Base-by-base conservation (phyloP, 2,797 vertebrate species). In the Melanotaenia nigrans region DNA sequence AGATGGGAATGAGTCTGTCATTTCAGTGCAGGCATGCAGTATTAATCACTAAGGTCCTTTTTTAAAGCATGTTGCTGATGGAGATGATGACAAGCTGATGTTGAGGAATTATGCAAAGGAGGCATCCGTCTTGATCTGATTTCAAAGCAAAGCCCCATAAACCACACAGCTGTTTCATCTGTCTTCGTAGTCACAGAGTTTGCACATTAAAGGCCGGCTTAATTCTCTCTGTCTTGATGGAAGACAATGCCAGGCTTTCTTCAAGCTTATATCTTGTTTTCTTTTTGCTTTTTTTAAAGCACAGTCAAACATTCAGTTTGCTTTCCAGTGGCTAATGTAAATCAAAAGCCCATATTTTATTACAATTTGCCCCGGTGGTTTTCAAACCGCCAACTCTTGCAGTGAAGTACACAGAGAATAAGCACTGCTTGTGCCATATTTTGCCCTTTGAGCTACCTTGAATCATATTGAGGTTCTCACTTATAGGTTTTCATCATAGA, bases 11-110 rank as follows among this genome's bases (percentile, higher is more conserved):
- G 92, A 95, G 94, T 94, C 94, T 95, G 95, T 96, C 94, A 92
- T 96, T 96, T 94, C 91, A 93, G 92, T 83, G 80, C 85, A 85
- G 89, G 93, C 94, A 94, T 96, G 92, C 93, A 95, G 92, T 96
- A 96, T 97, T 96, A 96, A 96, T 96, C 92, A 95, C 94, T 87
- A 94, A 93, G 90, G 61, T 75, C 93, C 92, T 95, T 95, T 95
- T 95, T 95, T 95, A 95, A 96, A 97, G 92, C 93, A 92, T 94
- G 91, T 93, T 90, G 91, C 92, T 95, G 95, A 97, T 95, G 94
- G 94, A 91, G 94, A 89, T 90, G 92, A 85, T 94, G 95, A 96
- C 96, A 96, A 94, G 90, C 94, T 95, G 96, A 96, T 94, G 94
- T 95, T 96, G 95, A 96, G 93, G 93, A 96, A 97, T 97, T 92